Evolutionary conservation across 2,888 invertebrate species (phyloP).

Genomic region (Mactromeris polynyma): DNA sequence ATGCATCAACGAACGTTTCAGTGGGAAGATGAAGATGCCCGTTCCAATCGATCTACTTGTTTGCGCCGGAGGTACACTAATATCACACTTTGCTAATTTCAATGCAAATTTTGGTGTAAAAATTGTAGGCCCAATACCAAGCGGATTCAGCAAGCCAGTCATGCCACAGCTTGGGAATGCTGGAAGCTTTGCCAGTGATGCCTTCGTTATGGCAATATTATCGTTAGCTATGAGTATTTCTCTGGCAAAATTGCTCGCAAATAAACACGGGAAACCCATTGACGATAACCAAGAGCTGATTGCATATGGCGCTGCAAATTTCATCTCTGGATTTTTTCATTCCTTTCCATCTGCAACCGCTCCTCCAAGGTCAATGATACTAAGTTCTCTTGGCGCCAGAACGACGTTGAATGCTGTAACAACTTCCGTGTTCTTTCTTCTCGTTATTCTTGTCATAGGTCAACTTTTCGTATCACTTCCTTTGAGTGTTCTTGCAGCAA

Average conservation of each 20-base stretch:
- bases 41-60: conserved; percentile 84
- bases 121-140: conserved; percentile 77
- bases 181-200: conserved; percentile 62
- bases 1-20: conserved; percentile 78
- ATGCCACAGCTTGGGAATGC: conserved; percentile 70
- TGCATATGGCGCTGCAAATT: conserved; percentile 85
- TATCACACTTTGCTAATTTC: conserved; percentile 78
- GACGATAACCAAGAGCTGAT: conserved; percentile 86
- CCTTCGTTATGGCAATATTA: conserved; percentile 76
- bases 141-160: conserved; percentile 75
- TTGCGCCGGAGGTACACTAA: conserved; percentile 75
- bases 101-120: conserved; percentile 63
- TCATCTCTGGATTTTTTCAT: conserved; percentile 85
- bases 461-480: conserved; percentile 82
- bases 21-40: conserved; percentile 78
- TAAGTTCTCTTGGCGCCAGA: conserved; percentile 80
- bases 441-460: conserved; percentile 79
- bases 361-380: conserved; percentile 80
- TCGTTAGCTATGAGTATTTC: conserved; percentile 78
- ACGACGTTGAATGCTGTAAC: conserved; percentile 76
- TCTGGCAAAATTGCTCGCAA: conserved; percentile 84
- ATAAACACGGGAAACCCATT: conserved; percentile 83
- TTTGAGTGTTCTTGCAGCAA: conserved; percentile 85
- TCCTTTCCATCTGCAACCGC: conserved; percentile 86
- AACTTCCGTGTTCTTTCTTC: conserved; percentile 78